These are phyloP conservation scores for Neolamprologus fasciatus DNA, from an alignment of 2,113 vertebrate species.

Conservation along the genomic window DNA sequence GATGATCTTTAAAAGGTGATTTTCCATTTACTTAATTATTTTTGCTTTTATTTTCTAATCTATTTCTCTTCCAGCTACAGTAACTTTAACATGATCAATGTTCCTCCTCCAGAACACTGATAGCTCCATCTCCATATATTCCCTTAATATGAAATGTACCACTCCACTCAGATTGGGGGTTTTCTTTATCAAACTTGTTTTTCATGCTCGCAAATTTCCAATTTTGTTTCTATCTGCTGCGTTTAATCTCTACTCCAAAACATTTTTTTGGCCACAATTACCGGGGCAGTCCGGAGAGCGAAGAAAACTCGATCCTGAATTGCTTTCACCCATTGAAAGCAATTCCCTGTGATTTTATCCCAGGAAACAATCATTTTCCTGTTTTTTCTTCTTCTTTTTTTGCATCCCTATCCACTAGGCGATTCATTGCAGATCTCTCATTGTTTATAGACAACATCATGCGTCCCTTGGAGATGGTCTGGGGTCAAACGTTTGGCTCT, in stretches of 20 bases:
- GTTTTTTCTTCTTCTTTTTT: background rate
- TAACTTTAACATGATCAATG: background rate
- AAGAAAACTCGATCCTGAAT: background rate
- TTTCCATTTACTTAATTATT: background rate
- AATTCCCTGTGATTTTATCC: background rate
- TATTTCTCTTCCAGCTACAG: background rate
- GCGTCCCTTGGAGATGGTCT: accelerated
- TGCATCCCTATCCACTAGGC: accelerated
- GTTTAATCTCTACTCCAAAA: background rate
- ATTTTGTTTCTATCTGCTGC: background rate
- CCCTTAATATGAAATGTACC: background rate
- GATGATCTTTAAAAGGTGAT: background rate
- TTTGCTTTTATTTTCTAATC: background rate
- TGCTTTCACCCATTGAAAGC: background rate
- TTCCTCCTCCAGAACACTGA: background rate
- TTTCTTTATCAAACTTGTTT: background rate
- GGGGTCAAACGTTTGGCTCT: background rate
- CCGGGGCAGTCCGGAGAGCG: accelerated
- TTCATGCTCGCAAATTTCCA: background rate
- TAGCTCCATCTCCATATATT: background rate
- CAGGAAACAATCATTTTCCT: background rate
- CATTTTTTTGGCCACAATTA: background rate
- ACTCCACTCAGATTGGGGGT: background rate
- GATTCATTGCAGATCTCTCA: background rate
- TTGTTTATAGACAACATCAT: background rate